Conservation (phyloP, 2,797 vertebrate genomes). For the Gymnoscopelus braueri region DNA sequence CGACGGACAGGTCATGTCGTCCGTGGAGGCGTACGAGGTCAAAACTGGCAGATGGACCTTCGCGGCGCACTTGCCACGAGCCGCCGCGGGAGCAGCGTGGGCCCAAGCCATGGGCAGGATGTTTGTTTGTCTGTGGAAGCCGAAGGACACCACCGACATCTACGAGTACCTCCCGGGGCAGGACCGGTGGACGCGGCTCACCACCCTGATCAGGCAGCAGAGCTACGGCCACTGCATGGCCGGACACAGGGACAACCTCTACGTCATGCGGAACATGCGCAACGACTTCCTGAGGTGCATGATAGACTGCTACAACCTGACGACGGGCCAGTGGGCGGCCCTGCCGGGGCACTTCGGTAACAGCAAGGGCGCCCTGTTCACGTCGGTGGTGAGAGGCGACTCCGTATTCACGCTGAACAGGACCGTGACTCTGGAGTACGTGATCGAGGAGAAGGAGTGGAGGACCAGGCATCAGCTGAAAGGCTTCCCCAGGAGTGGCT, state of each 20-base stretch:
- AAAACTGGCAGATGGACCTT: slow-evolving; percentile 82
- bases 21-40: slow-evolving; percentile 86
- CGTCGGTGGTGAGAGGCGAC: slow-evolving; percentile 86
- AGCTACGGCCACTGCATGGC: slow-evolving; percentile 96
- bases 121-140: slow-evolving; percentile 92
- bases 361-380: slow-evolving; percentile 94
- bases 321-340: slow-evolving; percentile 88
- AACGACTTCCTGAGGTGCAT: slow-evolving; percentile 92
- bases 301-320: slow-evolving; percentile 91
- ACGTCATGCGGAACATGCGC: slow-evolving; percentile 92
- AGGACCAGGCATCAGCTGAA: slow-evolving; percentile 84
- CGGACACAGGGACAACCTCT: slow-evolving; percentile 90
- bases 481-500: slow-evolving; percentile 91
- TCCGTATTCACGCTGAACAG: slow-evolving; percentile 91
- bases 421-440: slow-evolving; percentile 86
- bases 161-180: slow-evolving; percentile 80
- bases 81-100: slow-evolving; percentile 81
- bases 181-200: slow-evolving; percentile 83
- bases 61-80: slow-evolving; percentile 85
- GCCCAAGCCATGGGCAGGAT: slow-evolving; percentile 86
- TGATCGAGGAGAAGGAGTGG: slow-evolving; percentile 85
- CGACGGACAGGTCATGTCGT: slow-evolving; percentile 82
- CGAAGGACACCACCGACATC: slow-evolving; percentile 88
- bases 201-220: slow-evolving; percentile 85
- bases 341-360: slow-evolving; percentile 92